phyloP scores from a whole-genome alignment of 2,888 invertebrate genomes.

The Mesodorylaimus sp. region DNA sequence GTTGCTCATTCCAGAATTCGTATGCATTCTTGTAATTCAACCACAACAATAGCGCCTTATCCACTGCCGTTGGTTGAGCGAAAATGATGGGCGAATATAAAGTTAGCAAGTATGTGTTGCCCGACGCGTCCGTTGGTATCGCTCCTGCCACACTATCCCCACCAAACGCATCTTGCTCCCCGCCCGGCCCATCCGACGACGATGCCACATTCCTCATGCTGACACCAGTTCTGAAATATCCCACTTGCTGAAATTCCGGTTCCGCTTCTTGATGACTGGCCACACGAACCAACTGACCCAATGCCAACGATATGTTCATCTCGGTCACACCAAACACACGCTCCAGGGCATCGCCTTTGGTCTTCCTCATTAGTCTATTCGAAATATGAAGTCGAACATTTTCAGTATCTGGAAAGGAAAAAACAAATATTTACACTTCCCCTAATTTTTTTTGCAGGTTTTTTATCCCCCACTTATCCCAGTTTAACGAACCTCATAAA shows the following conservation, averaged over 20 bases:
- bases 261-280: conserved; percentile 91
- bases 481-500: too few species aligned
- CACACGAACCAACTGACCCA: conserved; percentile 68
- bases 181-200: too few species aligned
- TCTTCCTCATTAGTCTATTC: conserved; percentile 6
- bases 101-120: conserved; percentile 46
- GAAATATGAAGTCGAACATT: conserved; percentile 1
- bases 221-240: conserved; percentile 89
- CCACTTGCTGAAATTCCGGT: conserved; percentile 89
- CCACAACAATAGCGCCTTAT: conserved; percentile 95
- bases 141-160: not conserved
- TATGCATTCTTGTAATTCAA: conserved; percentile 97
- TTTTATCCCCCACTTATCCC: too few species aligned
- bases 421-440: too few species aligned
- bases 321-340: conserved; percentile 45
- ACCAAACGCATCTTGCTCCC: not conserved
- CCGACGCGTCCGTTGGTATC: not conserved
- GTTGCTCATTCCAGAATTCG: conserved; percentile 94
- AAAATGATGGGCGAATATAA: conserved; percentile 80
- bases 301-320: conserved; percentile 74
- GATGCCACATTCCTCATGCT: conserved; percentile 35
- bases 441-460: too few species aligned
- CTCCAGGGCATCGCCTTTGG: conserved; percentile 12
- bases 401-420: too few species aligned
- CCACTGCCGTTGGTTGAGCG: conserved; percentile 88